Evolutionary conservation across 2,888 invertebrate species (phyloP), one percentile per base, ranked within the genome.

Genomic region (Rhagonycha lutea): DNA sequence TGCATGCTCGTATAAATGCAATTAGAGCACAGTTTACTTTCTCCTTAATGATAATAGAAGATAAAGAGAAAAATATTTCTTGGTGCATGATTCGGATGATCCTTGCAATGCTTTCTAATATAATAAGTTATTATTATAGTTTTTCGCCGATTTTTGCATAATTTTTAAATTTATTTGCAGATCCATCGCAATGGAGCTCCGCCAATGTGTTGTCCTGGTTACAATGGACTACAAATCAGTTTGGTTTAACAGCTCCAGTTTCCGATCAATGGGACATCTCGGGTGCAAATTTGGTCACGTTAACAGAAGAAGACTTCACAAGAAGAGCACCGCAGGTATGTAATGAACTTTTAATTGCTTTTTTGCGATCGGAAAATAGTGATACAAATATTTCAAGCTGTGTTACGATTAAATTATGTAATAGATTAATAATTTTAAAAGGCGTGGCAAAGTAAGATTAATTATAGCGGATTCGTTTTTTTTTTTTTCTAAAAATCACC

Each of bases 121-220:
- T 47, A 7, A 47, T 32, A 12, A 5, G 2, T 32, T n/a, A 12
- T 18, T 18, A 18, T 18, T 18, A 18, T 18, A 18, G 18, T 18
- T 18, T 18, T 18, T 18, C 12, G 12, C 12, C 47, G 8, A 47
- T 12, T 47, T 47, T 47, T 47, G 47, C 47, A 47, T 47, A 47
- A 47, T 5, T 4, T 47, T 47, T 8, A n/a, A 47, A 2, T 47
- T 47, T 47, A 2, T n/a, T 78, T 78, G 23, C 89, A 98, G 98
- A 98, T 91, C 97, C 98, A 79, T 91, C 92, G 85, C 92, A 93
- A 83, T 98, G 98, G 98, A 94, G 93, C 82, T 89, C 92, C 14
- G 91, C 92, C 76, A 95, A 98, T 86, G 97, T 96, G 68, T 94
- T 94, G 80, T 92, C 95, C 23, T 98, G 98, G 98, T 91, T 97